Evolutionary conservation across 2,113 vertebrate genomes (phyloP).

Genomic region (Tylochromis polylepis): DNA sequence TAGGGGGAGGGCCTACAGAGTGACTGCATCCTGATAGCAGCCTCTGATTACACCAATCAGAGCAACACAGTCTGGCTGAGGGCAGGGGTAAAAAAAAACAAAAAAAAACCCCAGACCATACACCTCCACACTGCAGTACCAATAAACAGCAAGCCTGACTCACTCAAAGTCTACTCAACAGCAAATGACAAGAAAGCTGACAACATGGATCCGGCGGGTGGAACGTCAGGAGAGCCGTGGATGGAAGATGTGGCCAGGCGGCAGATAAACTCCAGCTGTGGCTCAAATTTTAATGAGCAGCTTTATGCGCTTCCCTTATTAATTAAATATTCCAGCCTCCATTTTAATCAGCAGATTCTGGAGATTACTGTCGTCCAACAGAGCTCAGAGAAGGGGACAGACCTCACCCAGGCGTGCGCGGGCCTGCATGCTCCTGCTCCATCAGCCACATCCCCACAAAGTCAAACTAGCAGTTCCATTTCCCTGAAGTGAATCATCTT

Average conservation of each 20-base stretch:
- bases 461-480: constrained; percentile 46
- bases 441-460: constrained; percentile 28
- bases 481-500: constrained; percentile 60
- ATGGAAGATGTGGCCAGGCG: constrained; percentile 10
- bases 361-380: constrained; percentile 40
- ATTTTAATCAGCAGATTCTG: constrained; percentile 63
- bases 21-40: constrained; percentile 57
- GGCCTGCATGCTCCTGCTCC: neutral
- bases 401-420: constrained; percentile 35
- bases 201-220: neutral
- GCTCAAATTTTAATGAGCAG: constrained; percentile 45
- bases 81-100: constrained; percentile 30
- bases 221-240: neutral
- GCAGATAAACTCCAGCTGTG: constrained; percentile 37
- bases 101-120: constrained; percentile 22
- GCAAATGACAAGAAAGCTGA: constrained; percentile 2
- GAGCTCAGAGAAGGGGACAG: constrained; percentile 13
- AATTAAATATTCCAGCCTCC: constrained; percentile 57
- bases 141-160: constrained; percentile 46
- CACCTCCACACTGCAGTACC: constrained; percentile 48
- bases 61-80: constrained; percentile 36
- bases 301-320: constrained; percentile 47
- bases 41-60: constrained; percentile 61
- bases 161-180: constrained; percentile 34
- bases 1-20: constrained; percentile 5